phyloP scores from a whole-genome alignment of 1,140 invertebrate species.

The Tribolium madens region DNA sequence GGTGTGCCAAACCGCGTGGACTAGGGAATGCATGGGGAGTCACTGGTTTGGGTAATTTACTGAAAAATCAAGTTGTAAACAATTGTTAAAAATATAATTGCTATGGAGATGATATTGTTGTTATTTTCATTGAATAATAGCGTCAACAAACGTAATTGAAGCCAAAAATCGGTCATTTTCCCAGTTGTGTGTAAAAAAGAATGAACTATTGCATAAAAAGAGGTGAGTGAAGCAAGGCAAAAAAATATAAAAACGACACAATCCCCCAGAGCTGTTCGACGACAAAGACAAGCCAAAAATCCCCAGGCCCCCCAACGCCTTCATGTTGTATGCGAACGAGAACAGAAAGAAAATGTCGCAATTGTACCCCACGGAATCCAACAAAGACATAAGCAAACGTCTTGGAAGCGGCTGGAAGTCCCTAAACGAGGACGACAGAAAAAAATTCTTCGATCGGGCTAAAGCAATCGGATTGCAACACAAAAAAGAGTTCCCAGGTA shows the following conservation, averaged over 20 bases:
- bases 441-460: constrained; percentile 72
- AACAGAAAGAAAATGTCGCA: constrained; percentile 71
- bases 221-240: not conserved
- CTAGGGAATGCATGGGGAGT: constrained; percentile 85
- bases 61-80: constrained; percentile 17
- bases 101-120: constrained; percentile 17
- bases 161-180: constrained; percentile 11
- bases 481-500: constrained; percentile 75
- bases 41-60: constrained; percentile 86
- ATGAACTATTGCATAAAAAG: constrained; percentile 44
- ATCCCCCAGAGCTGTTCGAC: not conserved
- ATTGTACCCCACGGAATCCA: constrained; percentile 71
- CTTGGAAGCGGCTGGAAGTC: constrained; percentile 71
- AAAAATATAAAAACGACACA: not conserved
- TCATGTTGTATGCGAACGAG: constrained; percentile 76
- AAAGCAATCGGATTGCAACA: constrained; percentile 72
- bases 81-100: constrained; percentile 35
- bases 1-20: constrained; percentile 89
- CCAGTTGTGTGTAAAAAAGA: not conserved
- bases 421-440: constrained; percentile 68
- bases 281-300: constrained; percentile 65
- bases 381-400: constrained; percentile 75
- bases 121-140: constrained; percentile 15
- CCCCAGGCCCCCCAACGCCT: constrained; percentile 74
- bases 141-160: constrained; percentile 28